Evolutionary conservation across 2,797 vertebrate genomes (phyloP).

Genomic region (Girardinus metallicus): DNA sequence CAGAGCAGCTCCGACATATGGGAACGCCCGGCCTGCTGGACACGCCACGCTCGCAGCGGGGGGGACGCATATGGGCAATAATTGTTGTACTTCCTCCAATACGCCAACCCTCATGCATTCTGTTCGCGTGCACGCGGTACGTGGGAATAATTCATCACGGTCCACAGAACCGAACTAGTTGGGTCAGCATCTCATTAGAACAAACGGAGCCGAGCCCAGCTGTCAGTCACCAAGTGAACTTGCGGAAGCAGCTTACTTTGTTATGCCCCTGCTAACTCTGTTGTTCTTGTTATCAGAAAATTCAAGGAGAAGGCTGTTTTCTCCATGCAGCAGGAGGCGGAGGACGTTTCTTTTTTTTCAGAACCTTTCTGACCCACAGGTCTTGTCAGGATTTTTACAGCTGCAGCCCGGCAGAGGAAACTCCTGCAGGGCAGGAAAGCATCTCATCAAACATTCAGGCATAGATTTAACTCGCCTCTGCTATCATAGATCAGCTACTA

Average conservation of each 20-base stretch:
- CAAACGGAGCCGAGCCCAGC: conserved; percentile 4
- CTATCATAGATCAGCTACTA: conserved; percentile 33
- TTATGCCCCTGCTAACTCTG: conserved; percentile 20
- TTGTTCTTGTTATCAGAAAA: conserved; percentile 20
- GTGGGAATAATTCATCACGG: conserved; percentile 7
- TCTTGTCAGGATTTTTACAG: conserved; percentile 55
- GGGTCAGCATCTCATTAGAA: conserved; percentile 38
- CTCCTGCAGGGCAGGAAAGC: conserved; percentile 56
- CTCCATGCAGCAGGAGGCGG: conserved; percentile 45
- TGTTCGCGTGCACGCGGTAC: background rate
- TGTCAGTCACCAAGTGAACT: conserved; percentile 29
- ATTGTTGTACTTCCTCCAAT: conserved; percentile 17
- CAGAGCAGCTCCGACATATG: background rate
- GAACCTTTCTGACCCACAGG: conserved; percentile 63
- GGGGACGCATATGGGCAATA: conserved; percentile 16
- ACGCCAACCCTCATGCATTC: background rate
- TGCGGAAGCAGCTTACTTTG: conserved; percentile 27
- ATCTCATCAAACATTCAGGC: conserved; percentile 66
- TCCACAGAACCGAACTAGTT: conserved; percentile 1
- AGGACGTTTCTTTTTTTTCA: conserved; percentile 21
- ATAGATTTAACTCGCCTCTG: conserved; percentile 43
- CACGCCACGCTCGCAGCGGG: background rate
- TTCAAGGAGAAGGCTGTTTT: conserved; percentile 20
- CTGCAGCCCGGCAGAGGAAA: conserved; percentile 50
- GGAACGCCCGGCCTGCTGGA: background rate